phyloP scores from a whole-genome alignment of 2,888 invertebrate species.

The Cordilura impudica region DNA sequence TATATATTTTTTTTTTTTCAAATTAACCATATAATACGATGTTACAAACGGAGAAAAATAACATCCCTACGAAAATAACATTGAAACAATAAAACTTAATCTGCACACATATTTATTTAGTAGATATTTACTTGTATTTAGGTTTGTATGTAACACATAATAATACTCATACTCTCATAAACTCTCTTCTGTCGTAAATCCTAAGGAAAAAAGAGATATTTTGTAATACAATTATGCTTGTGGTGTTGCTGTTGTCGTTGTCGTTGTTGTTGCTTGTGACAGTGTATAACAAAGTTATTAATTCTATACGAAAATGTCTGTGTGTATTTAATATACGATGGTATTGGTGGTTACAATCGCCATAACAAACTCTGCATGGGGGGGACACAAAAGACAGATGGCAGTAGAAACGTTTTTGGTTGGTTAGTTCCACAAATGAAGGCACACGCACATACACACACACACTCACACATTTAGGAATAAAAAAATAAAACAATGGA shows the following conservation, averaged over 20 bases:
- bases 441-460: constrained; percentile 54
- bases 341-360: constrained; percentile 48
- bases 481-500: constrained; percentile 45
- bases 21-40: too few relatives aligned
- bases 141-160: background rate
- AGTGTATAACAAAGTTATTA: background rate
- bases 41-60: background rate
- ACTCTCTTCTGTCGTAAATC: background rate
- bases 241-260: too few relatives aligned
- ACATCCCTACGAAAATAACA: background rate
- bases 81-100: background rate
- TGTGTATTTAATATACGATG: background rate
- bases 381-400: constrained; percentile 56
- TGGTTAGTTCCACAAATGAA: constrained; percentile 68
- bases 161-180: background rate
- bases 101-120: background rate
- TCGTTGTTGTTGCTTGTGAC: too few relatives aligned
- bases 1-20: too few relatives aligned
- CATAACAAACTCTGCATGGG: constrained; percentile 23
- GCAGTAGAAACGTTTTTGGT: constrained; percentile 73
- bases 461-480: background rate
- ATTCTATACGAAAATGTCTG: background rate
- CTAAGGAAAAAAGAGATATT: constrained; percentile 19
- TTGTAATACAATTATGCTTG: constrained; percentile 20
- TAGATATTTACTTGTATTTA: background rate